These are phyloP conservation scores for Columba guinea DNA, from an alignment of 2,797 vertebrate species.

Conservation along the genomic window DNA sequence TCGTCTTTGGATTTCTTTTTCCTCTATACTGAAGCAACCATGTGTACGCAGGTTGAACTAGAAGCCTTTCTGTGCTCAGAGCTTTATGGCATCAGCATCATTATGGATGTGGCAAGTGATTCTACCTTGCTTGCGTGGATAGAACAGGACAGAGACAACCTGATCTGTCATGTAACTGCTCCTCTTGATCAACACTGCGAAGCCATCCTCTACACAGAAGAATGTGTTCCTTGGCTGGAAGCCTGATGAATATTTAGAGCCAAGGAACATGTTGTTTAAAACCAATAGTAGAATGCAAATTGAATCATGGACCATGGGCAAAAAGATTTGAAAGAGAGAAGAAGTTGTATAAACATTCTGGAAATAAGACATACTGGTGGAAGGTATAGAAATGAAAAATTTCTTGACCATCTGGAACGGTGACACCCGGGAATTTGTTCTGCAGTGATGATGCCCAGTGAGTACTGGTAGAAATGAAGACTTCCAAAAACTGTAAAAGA, in stretches of 20 bases:
- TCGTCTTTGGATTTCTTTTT: not conserved
- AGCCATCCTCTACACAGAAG: conserved; percentile 3
- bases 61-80: not conserved
- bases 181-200: not conserved
- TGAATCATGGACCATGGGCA: not conserved
- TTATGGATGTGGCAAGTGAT: not conserved
- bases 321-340: conserved; percentile 1
- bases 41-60: fast-evolving
- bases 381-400: not conserved
- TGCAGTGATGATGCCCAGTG: not conserved
- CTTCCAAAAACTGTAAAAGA: not conserved
- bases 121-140: not conserved
- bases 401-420: not conserved
- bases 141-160: not conserved
- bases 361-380: not conserved
- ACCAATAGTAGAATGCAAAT: conserved; percentile 1
- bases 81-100: not conserved
- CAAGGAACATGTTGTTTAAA: conserved; percentile 56
- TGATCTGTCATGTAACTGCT: not conserved
- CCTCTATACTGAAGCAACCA: not conserved
- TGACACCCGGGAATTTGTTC: not conserved
- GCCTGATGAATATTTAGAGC: conserved; percentile 19
- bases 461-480: not conserved
- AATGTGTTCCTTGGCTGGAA: conserved; percentile 27
- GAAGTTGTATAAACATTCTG: not conserved